phyloP scores from a whole-genome alignment of 2,888 invertebrate species.

The Pogonocherus hispidulus region DNA sequence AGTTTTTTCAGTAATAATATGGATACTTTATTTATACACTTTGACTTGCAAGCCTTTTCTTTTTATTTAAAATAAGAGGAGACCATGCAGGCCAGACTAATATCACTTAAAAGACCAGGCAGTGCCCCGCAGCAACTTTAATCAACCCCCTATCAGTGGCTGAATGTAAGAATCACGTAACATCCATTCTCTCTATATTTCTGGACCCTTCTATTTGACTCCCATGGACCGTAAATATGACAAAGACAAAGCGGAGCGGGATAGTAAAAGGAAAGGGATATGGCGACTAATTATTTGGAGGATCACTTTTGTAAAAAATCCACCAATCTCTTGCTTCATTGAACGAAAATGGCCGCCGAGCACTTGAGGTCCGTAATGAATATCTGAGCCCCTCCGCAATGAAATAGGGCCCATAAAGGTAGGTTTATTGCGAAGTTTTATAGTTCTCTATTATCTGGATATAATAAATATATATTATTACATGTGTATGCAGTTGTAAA shows the following conservation, averaged over 20 bases:
- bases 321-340: slow-evolving; percentile 33
- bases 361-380: slow-evolving; percentile 37
- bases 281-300: slow-evolving; percentile 24
- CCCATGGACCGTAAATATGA: neutral
- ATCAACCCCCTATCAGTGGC: neutral
- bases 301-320: slow-evolving; percentile 21
- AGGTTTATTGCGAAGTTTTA: slow-evolving; percentile 19
- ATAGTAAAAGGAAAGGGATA: slow-evolving; percentile 4
- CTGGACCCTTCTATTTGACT: neutral
- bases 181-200: neutral
- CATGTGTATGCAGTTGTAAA: slow-evolving; percentile 7
- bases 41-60: too few species aligned
- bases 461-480: slow-evolving; percentile 22
- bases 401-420: slow-evolving; percentile 22
- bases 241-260: slow-evolving; percentile 1
- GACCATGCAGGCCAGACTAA: neutral
- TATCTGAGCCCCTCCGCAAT: slow-evolving; percentile 31
- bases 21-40: too few species aligned
- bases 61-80: too few species aligned
- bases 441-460: slow-evolving; percentile 27
- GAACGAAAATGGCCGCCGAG: slow-evolving; percentile 24
- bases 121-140: neutral
- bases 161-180: neutral
- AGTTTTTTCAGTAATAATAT: too few species aligned
- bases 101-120: neutral